A percentile compares a stretch with the other conserved stretches of the same genome.
phyloP scores from a whole-genome alignment of 2,797 vertebrate genomes.

The Spondyliosoma cantharus region DNA sequence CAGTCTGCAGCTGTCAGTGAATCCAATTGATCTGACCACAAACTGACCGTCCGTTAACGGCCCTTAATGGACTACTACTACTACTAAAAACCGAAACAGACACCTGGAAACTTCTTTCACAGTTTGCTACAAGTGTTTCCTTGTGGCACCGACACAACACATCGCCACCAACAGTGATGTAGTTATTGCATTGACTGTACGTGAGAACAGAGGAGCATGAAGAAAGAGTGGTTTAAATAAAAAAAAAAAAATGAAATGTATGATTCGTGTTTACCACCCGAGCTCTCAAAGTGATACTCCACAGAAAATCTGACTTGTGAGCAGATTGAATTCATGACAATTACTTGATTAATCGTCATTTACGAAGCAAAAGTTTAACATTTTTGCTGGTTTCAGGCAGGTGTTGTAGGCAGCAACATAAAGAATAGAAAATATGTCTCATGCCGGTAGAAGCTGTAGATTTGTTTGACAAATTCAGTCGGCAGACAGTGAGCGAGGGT shows the following conservation, averaged over 20 bases:
- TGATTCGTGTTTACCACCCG: conserved; percentile 34
- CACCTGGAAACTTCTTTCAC: background rate
- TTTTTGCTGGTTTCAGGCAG: too few relatives aligned
- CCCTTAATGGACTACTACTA: conserved; percentile 14
- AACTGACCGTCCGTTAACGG: conserved; percentile 8
- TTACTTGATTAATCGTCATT: background rate
- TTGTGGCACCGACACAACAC: conserved; percentile 33
- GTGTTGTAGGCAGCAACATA: too few relatives aligned
- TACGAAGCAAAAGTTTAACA: conserved; percentile 10
- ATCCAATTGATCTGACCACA: conserved; percentile 42
- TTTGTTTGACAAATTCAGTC: too few relatives aligned
- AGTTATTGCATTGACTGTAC: conserved; percentile 70
- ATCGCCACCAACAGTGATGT: conserved; percentile 46
- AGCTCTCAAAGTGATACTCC: conserved; percentile 45
- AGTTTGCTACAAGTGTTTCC: conserved; percentile 53
- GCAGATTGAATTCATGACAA: background rate
- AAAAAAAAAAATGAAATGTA: conserved; percentile 30
- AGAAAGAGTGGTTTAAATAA: conserved; percentile 41
- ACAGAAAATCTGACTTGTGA: background rate
- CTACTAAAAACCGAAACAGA: conserved; percentile 40
- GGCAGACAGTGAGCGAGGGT: too few relatives aligned
- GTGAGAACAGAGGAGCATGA: conserved; percentile 48
- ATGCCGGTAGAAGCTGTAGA: too few relatives aligned
- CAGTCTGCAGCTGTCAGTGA: conserved; percentile 12
- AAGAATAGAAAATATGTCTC: too few relatives aligned